A percentile compares a stretch with the other conserved stretches of the same genome.
Conservation (phyloP, 2,888 invertebrate species). For the Ophion costatus region DNA sequence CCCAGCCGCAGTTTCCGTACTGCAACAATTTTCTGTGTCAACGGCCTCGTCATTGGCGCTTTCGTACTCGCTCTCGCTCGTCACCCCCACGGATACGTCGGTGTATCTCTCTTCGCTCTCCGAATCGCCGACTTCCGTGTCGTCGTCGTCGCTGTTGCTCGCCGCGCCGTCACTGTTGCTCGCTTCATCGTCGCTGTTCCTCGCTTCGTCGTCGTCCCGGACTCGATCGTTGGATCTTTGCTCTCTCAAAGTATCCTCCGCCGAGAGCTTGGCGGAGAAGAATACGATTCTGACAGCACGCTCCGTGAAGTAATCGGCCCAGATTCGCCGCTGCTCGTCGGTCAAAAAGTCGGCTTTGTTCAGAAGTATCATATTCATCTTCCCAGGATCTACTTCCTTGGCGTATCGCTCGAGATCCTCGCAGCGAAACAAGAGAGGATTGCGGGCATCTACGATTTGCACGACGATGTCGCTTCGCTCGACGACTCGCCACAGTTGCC, state of each 20-base stretch:
- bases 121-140: neutral
- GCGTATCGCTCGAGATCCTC: slow-evolving; percentile 95
- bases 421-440: slow-evolving; percentile 96
- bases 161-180: neutral
- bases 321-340: slow-evolving; percentile 90
- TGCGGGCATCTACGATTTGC: slow-evolving; percentile 98
- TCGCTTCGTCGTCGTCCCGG: slow-evolving; percentile 68
- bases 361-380: slow-evolving; percentile 92
- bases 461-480: slow-evolving; percentile 97
- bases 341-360: slow-evolving; percentile 98
- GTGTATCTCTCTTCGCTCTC: slow-evolving; percentile 65
- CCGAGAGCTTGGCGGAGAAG: slow-evolving; percentile 92
- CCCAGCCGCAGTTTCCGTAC: neutral
- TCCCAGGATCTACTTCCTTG: slow-evolving; percentile 89
- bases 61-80: slow-evolving; percentile 75
- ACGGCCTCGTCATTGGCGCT: slow-evolving; percentile 67
- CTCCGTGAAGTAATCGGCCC: slow-evolving; percentile 93
- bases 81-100: slow-evolving; percentile 68
- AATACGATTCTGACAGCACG: slow-evolving; percentile 91
- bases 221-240: slow-evolving; percentile 67
- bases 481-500: slow-evolving; percentile 99
- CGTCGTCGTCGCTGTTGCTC: too few relatives aligned
- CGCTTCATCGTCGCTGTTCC: slow-evolving; percentile 65
- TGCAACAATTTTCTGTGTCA: neutral
- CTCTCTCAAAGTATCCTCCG: slow-evolving; percentile 81